Conservation (phyloP, 2,888 invertebrate species). For the Melinaea menophilus region DNA sequence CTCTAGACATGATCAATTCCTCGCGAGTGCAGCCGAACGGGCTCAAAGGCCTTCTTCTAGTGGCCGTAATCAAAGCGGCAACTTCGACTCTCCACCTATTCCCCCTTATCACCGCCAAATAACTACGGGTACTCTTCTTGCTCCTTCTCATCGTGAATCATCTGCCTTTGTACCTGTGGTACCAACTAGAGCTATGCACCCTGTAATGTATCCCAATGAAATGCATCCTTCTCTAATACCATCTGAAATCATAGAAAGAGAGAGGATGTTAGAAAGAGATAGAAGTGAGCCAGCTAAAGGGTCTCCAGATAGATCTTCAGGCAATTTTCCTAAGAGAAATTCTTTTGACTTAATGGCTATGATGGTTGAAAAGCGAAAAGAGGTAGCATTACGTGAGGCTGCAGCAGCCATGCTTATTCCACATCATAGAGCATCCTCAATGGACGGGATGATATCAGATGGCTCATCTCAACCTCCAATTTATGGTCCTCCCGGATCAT, state of each 20-base stretch:
- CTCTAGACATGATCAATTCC: slow-evolving; percentile 80
- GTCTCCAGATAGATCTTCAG: slow-evolving; percentile 66
- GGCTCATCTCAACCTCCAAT: slow-evolving; percentile 80
- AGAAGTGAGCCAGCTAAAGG: slow-evolving; percentile 71
- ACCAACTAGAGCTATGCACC: slow-evolving; percentile 85
- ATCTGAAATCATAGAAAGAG: slow-evolving; percentile 77
- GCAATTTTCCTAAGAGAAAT: slow-evolving; percentile 66
- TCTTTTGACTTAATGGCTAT: slow-evolving; percentile 91
- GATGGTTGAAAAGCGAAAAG: slow-evolving; percentile 93
- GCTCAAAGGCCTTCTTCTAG: slow-evolving; percentile 71
- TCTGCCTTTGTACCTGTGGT: slow-evolving; percentile 94
- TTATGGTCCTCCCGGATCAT: slow-evolving; percentile 82
- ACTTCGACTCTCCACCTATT: slow-evolving; percentile 80
- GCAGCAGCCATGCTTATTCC: slow-evolving; percentile 84
- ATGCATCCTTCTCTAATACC: slow-evolving; percentile 82
- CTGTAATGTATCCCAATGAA: slow-evolving; percentile 84
- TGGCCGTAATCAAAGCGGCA: slow-evolving; percentile 71
- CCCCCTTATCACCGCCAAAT: slow-evolving; percentile 83
- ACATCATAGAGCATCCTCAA: slow-evolving; percentile 72
- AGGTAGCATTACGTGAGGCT: slow-evolving; percentile 85
- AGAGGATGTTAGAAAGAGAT: slow-evolving; percentile 72
- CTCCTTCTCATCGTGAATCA: slow-evolving; percentile 83
- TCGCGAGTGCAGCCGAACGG: slow-evolving; percentile 75
- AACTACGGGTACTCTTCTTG: slow-evolving; percentile 68
- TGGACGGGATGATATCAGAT: slow-evolving; percentile 77